Percentiles rank a stretch among this genome's conserved stretches.
Evolutionary conservation across 23 tunicate genomes (phyloP).

Genomic region (Phallusia fumigata): DNA sequence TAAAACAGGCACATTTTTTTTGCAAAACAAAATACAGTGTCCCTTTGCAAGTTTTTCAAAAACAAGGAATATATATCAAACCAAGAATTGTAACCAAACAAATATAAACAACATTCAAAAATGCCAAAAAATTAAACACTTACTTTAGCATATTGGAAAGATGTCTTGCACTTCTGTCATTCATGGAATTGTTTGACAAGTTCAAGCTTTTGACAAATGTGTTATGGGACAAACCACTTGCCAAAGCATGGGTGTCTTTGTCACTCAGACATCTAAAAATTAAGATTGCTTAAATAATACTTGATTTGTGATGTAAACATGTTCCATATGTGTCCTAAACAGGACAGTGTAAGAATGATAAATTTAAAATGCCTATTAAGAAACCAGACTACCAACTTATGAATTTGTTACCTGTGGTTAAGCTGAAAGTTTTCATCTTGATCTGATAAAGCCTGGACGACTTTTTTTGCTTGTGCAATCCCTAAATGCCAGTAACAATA

Average conservation of each 20-base stretch:
- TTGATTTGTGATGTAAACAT: background rate
- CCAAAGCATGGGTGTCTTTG: slow-evolving; percentile 61
- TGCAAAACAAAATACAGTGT: too few relatives aligned
- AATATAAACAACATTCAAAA: too few relatives aligned
- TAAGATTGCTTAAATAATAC: background rate
- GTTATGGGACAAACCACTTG: slow-evolving; percentile 50
- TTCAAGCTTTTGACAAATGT: slow-evolving; percentile 42
- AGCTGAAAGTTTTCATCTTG: slow-evolving; percentile 27
- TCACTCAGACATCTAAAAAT: slow-evolving; percentile 46
- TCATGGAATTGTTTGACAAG: slow-evolving; percentile 56
- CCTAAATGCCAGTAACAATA: slow-evolving; percentile 26
- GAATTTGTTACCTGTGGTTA: slow-evolving; percentile 79
- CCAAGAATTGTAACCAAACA: too few relatives aligned
- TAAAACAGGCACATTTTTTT: too few relatives aligned
- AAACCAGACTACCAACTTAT: too few relatives aligned
- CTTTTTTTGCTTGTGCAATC: slow-evolving; percentile 47
- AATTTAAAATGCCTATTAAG: too few relatives aligned
- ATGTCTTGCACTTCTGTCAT: slow-evolving; percentile 44
- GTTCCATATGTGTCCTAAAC: too few relatives aligned
- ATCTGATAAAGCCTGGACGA: slow-evolving; percentile 39
- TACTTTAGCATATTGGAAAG: slow-evolving; percentile 57
- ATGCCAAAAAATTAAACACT: too few relatives aligned
- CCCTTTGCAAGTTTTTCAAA: too few relatives aligned
- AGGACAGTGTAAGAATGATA: too few relatives aligned
- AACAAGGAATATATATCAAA: too few relatives aligned